Base-by-base conservation (phyloP, 2,113 vertebrate species). In the Grantiella picta region DNA sequence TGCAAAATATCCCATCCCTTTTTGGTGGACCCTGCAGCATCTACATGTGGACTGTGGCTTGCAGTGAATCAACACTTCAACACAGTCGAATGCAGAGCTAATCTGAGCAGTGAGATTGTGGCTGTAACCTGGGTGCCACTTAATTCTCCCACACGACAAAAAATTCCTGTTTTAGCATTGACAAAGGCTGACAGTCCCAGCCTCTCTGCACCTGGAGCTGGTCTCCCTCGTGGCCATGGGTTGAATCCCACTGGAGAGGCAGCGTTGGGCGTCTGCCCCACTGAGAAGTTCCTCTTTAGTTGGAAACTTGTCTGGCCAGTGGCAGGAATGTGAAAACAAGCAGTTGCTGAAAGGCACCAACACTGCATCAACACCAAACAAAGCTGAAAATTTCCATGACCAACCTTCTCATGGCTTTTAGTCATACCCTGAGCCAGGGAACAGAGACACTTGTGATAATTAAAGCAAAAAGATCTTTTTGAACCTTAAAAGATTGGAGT, bases 391-490 rank as follows among this genome's bases (percentile, higher is more conserved):
- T 81, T 84, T 92, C 82, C 91, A 75, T 91, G 81, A 79, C 77
- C 68, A 65, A 56, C 86, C 82, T 90, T 96, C 86, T 96, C 89
- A 93, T 90, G 86, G 89, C 60, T 93, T 93, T 95, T 63, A 96
- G 88, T 94, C 94, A 94, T 47, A 83, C 80, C 38, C 76, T 91
- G 79, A 93, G 88, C 90, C 77, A 94, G 72, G 72, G 92, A 86
- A 91, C 4, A 29, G 73, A 94, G 61, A 85, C 57, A 81, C 18
- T 65, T 57, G 68, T 18, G 36, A 45, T 97, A 91, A 97, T 97
- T 95, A 95, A 95, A 92, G 73, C 69, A 72, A 87, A 95, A 94
- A 82, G 45, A 52, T 92, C 88, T 91, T 97, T 97, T 92, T 95
- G 91, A 97, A 96, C 73, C 69, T 92, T 82, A 76, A 87, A 94